Percentiles rank a stretch among this genome's conserved stretches.
Evolutionary conservation across 2,797 vertebrate species (phyloP).

Genomic region (Gymnocypris eckloni): DNA sequence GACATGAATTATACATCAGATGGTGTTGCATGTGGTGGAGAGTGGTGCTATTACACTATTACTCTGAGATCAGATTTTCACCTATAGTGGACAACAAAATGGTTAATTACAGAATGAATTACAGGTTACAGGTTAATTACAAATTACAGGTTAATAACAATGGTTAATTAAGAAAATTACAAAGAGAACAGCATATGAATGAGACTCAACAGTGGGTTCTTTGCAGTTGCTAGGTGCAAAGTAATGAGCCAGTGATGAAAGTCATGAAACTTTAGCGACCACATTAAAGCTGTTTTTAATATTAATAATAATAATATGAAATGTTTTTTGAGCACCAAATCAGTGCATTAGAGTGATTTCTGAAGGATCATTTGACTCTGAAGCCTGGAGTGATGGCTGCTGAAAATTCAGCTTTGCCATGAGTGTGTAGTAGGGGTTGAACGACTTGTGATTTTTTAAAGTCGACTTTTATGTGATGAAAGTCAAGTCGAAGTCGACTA

Average conservation of each 20-base stretch:
- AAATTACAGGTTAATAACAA: too few relatives aligned
- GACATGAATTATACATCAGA: background rate
- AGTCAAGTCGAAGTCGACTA: too few relatives aligned
- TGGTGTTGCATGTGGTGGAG: background rate
- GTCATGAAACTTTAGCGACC: background rate
- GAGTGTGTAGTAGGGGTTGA: too few relatives aligned
- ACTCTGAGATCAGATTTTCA: background rate
- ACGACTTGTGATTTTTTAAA: too few relatives aligned
- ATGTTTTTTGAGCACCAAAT: background rate
- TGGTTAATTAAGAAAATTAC: too few relatives aligned
- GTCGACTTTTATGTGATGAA: too few relatives aligned
- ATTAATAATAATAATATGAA: background rate
- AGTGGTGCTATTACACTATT: background rate
- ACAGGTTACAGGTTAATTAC: too few relatives aligned
- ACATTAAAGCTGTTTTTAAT: background rate
- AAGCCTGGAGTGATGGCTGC: too few relatives aligned
- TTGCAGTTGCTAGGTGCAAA: background rate
- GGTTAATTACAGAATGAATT: too few relatives aligned
- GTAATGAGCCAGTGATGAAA: background rate
- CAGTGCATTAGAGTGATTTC: background rate
- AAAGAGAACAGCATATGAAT: background rate
- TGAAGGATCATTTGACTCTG: background rate
- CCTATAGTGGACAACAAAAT: background rate
- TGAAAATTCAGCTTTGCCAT: too few relatives aligned
- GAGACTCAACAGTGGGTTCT: background rate